A percentile compares a stretch with the other conserved stretches of the same genome.
Conservation (phyloP, 2,113 vertebrate species). For the Sinocyclocheilus anshuiensis region DNA sequence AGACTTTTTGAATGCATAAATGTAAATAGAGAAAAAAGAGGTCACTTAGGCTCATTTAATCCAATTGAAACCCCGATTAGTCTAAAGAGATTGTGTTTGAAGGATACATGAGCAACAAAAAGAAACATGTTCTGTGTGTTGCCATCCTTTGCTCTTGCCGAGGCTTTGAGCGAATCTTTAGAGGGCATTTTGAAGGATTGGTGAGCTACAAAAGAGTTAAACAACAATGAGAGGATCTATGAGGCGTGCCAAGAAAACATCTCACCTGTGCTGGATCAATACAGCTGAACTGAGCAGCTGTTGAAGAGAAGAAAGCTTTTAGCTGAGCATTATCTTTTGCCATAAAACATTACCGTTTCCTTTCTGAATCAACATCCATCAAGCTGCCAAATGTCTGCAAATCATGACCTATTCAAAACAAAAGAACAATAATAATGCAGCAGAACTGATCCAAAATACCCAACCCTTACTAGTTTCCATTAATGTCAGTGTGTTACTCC, state of each 20-base stretch:
- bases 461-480: background rate
- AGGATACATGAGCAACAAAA: background rate
- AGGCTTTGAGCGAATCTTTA: background rate
- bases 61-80: background rate
- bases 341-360: conserved; percentile 1
- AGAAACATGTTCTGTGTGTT: background rate
- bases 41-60: background rate
- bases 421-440: conserved; percentile 20
- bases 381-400: background rate
- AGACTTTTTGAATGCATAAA: background rate
- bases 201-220: conserved; percentile 4
- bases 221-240: conserved; percentile 2
- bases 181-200: background rate
- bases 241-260: conserved; percentile 5
- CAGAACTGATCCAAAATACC: background rate
- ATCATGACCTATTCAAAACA: background rate
- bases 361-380: background rate
- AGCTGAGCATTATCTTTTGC: background rate
- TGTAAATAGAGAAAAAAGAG: background rate
- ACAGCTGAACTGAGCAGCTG: background rate
- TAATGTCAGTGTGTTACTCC: background rate
- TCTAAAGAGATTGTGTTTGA: background rate
- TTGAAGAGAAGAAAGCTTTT: background rate
- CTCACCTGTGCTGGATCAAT: conserved; percentile 26
- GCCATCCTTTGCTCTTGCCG: background rate